Percentiles rank a stretch among this genome's conserved stretches.
These are phyloP conservation scores for Ophioninae sp. DNA, from an alignment of 2,888 invertebrate genomes.

Conservation along the genomic window DNA sequence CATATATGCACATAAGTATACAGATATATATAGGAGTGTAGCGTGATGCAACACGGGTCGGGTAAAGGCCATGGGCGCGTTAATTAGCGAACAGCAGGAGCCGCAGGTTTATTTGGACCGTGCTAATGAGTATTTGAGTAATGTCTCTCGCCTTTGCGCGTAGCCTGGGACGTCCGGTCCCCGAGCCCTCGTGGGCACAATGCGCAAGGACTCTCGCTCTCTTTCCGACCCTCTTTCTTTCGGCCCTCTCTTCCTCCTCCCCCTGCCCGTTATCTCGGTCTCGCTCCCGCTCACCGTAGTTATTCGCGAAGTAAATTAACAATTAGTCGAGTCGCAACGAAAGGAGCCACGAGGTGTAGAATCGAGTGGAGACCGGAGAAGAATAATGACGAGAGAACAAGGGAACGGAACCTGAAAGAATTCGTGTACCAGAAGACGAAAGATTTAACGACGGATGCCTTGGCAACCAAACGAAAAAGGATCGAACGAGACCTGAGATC, in stretches of 20 bases:
- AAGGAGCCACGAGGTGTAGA: constrained; percentile 36
- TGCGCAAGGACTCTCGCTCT: constrained; percentile 46
- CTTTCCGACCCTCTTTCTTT: constrained; percentile 19
- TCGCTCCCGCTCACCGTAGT: constrained; percentile 50
- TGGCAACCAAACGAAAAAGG: not conserved
- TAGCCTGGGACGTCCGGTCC: constrained; percentile 60
- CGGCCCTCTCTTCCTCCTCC: constrained; percentile 11
- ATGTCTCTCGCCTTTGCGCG: constrained; percentile 70
- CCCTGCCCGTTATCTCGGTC: not conserved
- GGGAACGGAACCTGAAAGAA: constrained; percentile 38
- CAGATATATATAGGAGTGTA: not conserved
- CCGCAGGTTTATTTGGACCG: constrained; percentile 76
- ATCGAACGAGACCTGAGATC: not conserved
- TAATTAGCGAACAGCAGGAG: constrained; percentile 74
- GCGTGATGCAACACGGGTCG: constrained; percentile 13
- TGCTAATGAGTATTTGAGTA: constrained; percentile 79
- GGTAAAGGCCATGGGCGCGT: constrained; percentile 70
- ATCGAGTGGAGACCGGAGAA: constrained; percentile 39
- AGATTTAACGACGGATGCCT: not conserved
- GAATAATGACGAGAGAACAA: constrained; percentile 34
- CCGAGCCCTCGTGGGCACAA: constrained; percentile 41
- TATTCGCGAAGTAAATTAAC: constrained; percentile 73
- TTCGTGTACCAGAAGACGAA: constrained; percentile 27
- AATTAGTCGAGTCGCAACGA: constrained; percentile 66
- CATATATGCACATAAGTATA: constrained; percentile 1